These are phyloP conservation scores for Gymnoscelis rufifasciata DNA, from an alignment of 2,888 invertebrate genomes.

Conservation along the genomic window DNA sequence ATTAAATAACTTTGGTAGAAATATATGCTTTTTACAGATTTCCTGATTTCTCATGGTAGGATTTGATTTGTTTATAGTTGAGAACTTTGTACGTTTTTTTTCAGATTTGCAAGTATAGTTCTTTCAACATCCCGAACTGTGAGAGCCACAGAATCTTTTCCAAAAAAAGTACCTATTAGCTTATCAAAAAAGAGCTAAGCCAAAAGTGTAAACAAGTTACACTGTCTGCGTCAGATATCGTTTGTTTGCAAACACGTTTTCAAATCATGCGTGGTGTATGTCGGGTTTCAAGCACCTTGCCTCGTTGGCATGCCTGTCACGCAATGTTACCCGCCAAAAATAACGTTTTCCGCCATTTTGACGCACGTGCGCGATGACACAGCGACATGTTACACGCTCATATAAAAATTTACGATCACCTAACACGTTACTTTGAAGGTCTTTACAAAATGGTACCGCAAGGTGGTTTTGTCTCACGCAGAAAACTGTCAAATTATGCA, in stretches of 20 bases:
- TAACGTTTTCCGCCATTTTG: constrained; percentile 42
- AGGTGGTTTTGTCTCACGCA: not conserved
- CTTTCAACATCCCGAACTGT: too few relatives aligned
- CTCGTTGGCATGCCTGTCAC: constrained; percentile 52
- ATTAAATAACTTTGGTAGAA: too few relatives aligned
- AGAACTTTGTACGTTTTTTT: too few relatives aligned
- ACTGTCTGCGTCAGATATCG: constrained; percentile 30
- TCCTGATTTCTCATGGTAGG: too few relatives aligned
- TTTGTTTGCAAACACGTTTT: constrained; percentile 45
- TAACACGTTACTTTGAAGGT: constrained; percentile 44
- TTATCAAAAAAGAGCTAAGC: too few relatives aligned
- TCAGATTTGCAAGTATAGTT: too few relatives aligned
- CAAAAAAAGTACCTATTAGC: too few relatives aligned
- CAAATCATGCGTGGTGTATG: constrained; percentile 54
- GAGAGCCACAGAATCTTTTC: too few relatives aligned
- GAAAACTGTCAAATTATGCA: too few relatives aligned
- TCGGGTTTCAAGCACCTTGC: constrained; percentile 32
- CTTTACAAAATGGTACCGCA: constrained; percentile 30
- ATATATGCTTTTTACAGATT: too few relatives aligned
- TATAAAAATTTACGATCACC: constrained; percentile 65
- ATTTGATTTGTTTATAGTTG: too few relatives aligned
- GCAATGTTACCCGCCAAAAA: constrained; percentile 53
- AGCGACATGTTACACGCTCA: constrained; percentile 50
- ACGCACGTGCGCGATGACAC: constrained; percentile 44
- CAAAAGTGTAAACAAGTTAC: not conserved